phyloP scores from a whole-genome alignment of 2,888 invertebrate genomes.

The Eupithecia inturbata region DNA sequence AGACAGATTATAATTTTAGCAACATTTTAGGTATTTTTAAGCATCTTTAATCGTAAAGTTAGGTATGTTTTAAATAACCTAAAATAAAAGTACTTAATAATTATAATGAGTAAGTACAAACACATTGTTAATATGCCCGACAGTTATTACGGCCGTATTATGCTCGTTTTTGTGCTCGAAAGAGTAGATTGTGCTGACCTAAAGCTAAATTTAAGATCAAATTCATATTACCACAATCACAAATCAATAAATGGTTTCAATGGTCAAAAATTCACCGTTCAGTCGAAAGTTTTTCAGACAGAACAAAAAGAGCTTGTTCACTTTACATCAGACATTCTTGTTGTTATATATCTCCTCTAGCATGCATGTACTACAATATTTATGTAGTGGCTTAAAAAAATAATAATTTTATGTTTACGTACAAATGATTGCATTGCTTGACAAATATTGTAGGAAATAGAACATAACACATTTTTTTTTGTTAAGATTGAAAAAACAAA shows the following conservation, averaged over 20 bases:
- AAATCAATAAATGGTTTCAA: too few species aligned
- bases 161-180: not conserved
- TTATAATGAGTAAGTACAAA: not conserved
- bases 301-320: too few species aligned
- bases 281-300: too few species aligned
- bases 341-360: not conserved
- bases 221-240: too few species aligned
- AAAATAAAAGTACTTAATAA: too few species aligned
- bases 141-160: not conserved
- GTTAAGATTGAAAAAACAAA: not conserved
- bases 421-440: constrained; percentile 10
- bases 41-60: not conserved
- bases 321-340: not conserved
- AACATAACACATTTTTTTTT: constrained; percentile 2
- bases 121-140: not conserved
- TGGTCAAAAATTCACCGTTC: too few species aligned
- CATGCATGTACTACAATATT: constrained; percentile 18
- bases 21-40: not conserved
- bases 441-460: constrained; percentile 2
- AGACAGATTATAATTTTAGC: not conserved
- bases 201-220: too few species aligned
- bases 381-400: constrained; percentile 15
- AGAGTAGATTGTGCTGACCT: too few species aligned
- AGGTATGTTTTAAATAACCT: not conserved
- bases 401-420: constrained; percentile 11